phyloP scores from a whole-genome alignment of 2,113 vertebrate species.

The Haliaeetus leucogaster region DNA sequence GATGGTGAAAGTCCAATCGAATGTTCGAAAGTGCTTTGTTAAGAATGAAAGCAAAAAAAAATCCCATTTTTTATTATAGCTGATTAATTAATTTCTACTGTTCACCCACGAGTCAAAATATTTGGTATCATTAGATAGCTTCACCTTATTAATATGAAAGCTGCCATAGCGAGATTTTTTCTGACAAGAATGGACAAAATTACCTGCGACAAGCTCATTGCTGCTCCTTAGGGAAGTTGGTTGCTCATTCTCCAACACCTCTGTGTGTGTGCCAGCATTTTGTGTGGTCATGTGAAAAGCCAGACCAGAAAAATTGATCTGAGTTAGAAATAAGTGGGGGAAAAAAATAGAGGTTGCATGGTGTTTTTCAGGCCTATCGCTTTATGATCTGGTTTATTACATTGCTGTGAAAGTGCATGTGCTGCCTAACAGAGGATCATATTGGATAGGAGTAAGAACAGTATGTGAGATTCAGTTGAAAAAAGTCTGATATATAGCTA shows the following conservation, averaged over 20 bases:
- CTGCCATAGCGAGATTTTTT: neutral
- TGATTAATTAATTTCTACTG: neutral
- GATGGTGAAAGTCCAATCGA: accelerated
- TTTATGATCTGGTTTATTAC: neutral
- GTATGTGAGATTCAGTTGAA: neutral
- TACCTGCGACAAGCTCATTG: neutral
- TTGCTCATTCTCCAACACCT: neutral
- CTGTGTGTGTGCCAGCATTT: neutral
- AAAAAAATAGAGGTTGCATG: neutral
- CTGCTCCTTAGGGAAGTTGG: neutral
- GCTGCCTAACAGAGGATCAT: neutral
- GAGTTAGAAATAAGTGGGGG: neutral
- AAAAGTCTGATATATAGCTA: neutral
- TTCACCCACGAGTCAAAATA: neutral
- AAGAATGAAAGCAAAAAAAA: neutral
- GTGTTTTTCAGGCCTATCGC: neutral
- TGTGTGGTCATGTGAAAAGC: accelerated
- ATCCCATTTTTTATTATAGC: accelerated
- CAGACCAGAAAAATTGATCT: neutral
- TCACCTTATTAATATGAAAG: neutral
- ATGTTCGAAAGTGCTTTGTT: neutral
- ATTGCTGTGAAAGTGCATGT: neutral
- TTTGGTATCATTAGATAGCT: neutral
- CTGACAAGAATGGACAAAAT: neutral
- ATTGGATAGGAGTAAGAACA: neutral